Base-by-base conservation (phyloP, 1,140 invertebrate genomes). In the Manduca sexta region DNA sequence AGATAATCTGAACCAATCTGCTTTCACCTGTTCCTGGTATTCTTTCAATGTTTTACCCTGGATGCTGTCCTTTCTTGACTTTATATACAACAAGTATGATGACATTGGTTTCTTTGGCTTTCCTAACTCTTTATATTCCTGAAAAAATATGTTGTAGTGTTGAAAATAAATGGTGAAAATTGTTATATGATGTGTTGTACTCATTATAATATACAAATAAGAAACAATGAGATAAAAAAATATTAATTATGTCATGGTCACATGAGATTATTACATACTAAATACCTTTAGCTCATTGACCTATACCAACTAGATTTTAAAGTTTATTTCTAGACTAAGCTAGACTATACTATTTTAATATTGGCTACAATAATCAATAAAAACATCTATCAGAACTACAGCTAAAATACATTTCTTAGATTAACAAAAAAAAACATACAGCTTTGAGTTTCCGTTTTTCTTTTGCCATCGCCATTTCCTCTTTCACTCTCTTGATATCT, bases 101-200 rank as follows among this genome's bases (percentile, higher is more conserved):
- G 83, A 81, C 67, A 74, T 67, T 37, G 90, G 88, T 61, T 73
- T 88, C 50, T 87, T 90, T 7, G 89, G 89, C 46, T 75, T 77
- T 7, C 88, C 88, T 49, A 89, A 46, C 47, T 87, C 77, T 65
- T 76, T 78, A 39, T 69, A 66, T 78, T 88, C 88, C 88, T 90
- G 52, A 77, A 73, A 48, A 26, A 3, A 26, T 26, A 26, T n/a
- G n/a, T n/a, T n/a, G 8, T 26, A 26, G 21, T 5, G 21, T 5
- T 26, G 21, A 2, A 26, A 8, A 26, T 26, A 5, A 26, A 3
- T 5, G 8, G 4, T 26, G 8, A 26, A 26, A 21, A 26, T 5
- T 26, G 21, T 26, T 26, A 5, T 26, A 5, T 5, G 4, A 26
- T 8, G 8, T 26, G 8, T 5, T 5, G 21, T 26, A 26, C 4